Conservation (phyloP, 2,113 vertebrate genomes). For the Festucalex cinctus region DNA sequence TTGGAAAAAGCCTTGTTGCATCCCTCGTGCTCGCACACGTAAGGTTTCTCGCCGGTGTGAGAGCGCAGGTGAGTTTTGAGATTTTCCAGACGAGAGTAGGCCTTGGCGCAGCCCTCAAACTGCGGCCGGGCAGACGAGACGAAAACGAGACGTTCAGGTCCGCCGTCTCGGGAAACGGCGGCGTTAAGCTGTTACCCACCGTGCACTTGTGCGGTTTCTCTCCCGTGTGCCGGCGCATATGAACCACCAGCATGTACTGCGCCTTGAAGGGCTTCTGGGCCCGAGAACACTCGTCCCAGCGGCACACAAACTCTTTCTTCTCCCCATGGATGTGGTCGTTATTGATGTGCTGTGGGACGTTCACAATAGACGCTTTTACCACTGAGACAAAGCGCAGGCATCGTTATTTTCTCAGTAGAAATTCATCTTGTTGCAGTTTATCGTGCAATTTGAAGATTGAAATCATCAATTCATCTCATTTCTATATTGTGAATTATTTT, state of each 20-base stretch:
- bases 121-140: conserved; percentile 92
- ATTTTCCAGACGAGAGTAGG: conserved; percentile 97
- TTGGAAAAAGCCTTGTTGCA: conserved; percentile 99
- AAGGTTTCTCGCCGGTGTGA: conserved; percentile 97
- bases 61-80: conserved; percentile 97
- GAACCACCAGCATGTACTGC: conserved; percentile 98
- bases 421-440: not conserved
- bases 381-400: too few relatives aligned
- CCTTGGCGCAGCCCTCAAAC: conserved; percentile 97
- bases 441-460: not conserved
- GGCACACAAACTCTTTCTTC: conserved; percentile 98
- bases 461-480: too few relatives aligned
- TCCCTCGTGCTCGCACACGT: conserved; percentile 95
- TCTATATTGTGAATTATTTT: too few relatives aligned
- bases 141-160: not conserved
- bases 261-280: conserved; percentile 99
- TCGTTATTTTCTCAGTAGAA: not conserved
- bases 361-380: not conserved
- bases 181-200: conserved; percentile 74
- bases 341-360: conserved; percentile 87
- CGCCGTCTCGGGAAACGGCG: not conserved
- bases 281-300: conserved; percentile 91
- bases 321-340: conserved; percentile 98
- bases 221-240: conserved; percentile 95
- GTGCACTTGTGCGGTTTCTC: conserved; percentile 99